A percentile compares a stretch with the other conserved stretches of the same genome.
phyloP scores from a whole-genome alignment of 2,797 vertebrate species.

The Dipus sagitta region DNA sequence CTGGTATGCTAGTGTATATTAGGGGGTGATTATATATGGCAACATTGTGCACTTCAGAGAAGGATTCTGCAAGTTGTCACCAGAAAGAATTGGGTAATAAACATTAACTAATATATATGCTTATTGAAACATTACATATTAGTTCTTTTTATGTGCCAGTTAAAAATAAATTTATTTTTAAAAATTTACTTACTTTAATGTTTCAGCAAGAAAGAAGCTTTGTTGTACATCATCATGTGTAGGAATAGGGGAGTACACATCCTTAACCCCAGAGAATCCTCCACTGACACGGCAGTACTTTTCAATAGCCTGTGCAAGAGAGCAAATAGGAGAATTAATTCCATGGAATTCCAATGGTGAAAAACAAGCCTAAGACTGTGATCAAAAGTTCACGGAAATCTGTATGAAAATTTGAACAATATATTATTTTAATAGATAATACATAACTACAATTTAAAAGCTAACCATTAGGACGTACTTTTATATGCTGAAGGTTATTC shows the following conservation, averaged over 20 bases:
- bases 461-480: background rate
- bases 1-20: background rate
- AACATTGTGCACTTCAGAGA: background rate
- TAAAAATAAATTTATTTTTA: background rate
- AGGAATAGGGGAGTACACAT: slow-evolving; percentile 97
- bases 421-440: background rate
- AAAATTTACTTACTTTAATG: slow-evolving; percentile 94
- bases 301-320: slow-evolving; percentile 93
- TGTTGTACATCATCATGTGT: slow-evolving; percentile 98
- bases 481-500: background rate
- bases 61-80: background rate
- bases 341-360: background rate
- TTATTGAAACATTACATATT: background rate
- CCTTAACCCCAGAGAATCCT: slow-evolving; percentile 99
- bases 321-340: slow-evolving; percentile 41
- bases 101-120: background rate
- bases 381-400: slow-evolving; percentile 41
- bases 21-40: background rate
- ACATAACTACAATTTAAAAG: background rate
- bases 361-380: slow-evolving; percentile 10
- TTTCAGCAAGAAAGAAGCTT: slow-evolving; percentile 99
- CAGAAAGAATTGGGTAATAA: background rate
- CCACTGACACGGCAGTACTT: slow-evolving; percentile 97
- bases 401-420: slow-evolving; percentile 47
- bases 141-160: background rate